A percentile compares a stretch with the other conserved stretches of the same genome.
Evolutionary conservation across 2,797 vertebrate species (phyloP).

Genomic region (Typhlichthys eigenmanni): DNA sequence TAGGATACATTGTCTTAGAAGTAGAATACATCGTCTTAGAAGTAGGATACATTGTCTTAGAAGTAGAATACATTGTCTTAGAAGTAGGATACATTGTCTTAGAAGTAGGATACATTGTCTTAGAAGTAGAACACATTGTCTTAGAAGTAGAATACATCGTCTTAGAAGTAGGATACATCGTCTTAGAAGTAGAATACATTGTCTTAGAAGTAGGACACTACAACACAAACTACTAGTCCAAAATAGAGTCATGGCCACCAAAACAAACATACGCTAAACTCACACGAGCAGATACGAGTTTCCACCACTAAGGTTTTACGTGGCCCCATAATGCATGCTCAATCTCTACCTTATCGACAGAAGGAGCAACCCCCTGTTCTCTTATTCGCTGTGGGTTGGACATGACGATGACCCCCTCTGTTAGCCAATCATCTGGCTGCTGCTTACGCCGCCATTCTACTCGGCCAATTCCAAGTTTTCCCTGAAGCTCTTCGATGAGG

Average conservation of each 20-base stretch:
- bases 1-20: background rate
- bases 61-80: no score
- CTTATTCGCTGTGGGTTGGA: conserved; percentile 83
- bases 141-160: no score
- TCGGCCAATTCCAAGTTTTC: conserved; percentile 86
- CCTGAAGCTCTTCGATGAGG: conserved; percentile 91
- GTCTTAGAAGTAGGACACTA: background rate
- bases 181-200: background rate
- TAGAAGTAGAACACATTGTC: no score
- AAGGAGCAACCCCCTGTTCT: conserved; percentile 76
- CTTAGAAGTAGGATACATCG: no score
- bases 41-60: no score
- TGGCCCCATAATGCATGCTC: conserved; percentile 6
- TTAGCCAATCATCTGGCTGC: conserved; percentile 87
- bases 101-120: no score
- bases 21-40: background rate
- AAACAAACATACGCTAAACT: conserved; percentile 7
- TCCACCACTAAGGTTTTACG: conserved; percentile 8
- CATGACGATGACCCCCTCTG: conserved; percentile 88
- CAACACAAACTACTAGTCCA: background rate
- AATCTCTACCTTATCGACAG: conserved; percentile 90
- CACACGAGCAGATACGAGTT: conserved; percentile 7
- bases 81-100: no score
- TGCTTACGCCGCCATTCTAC: conserved; percentile 75
- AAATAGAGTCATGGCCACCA: background rate